Evolutionary conservation across 1,140 invertebrate species (phyloP).

Genomic region (Andrena cerasifolii): DNA sequence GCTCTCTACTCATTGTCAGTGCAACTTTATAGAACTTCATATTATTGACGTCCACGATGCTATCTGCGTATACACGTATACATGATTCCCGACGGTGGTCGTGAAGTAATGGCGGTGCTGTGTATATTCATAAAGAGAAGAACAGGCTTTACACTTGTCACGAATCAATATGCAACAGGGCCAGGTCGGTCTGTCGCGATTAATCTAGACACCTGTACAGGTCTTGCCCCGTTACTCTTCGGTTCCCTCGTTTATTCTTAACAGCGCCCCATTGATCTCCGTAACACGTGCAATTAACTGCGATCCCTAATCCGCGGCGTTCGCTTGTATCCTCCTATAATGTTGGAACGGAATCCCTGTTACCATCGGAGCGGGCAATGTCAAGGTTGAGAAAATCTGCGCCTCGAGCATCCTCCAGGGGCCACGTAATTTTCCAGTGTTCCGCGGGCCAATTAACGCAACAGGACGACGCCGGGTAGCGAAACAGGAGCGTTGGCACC

Average conservation of each 20-base stretch:
- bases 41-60: neutral
- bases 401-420: too few relatives aligned
- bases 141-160: slow-evolving; percentile 23
- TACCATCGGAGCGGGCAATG: too few relatives aligned
- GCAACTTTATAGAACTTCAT: neutral
- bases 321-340: too few relatives aligned
- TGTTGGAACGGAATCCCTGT: too few relatives aligned
- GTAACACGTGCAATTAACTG: too few relatives aligned
- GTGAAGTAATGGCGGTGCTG: neutral
- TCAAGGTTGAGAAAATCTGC: too few relatives aligned
- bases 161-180: slow-evolving; percentile 19
- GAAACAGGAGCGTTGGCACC: neutral
- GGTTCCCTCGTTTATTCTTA: neutral
- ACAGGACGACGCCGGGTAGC: neutral
- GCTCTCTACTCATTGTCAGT: neutral
- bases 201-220: slow-evolving; percentile 2
- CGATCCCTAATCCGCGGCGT: too few relatives aligned
- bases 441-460: too few relatives aligned
- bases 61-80: neutral
- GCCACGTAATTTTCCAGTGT: too few relatives aligned
- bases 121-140: neutral
- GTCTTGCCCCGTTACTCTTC: slow-evolving; percentile 5
- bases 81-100: neutral
- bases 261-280: neutral
- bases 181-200: neutral